Conservation (phyloP, 2,113 vertebrate species). For the Tursiops truncatus region DNA sequence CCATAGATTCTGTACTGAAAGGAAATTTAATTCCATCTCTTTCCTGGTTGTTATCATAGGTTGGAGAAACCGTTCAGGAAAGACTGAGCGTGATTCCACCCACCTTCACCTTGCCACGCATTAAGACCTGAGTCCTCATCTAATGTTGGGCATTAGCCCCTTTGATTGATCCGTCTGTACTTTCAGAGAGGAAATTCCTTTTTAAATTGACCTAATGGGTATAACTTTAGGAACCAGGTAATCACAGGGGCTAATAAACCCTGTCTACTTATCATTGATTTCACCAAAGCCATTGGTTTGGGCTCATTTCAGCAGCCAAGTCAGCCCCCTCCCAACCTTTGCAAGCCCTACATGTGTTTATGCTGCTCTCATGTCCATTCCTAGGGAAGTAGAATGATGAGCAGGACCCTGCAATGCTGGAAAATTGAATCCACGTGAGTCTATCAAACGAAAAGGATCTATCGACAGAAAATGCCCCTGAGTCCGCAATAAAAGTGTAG, state of each 20-base stretch:
- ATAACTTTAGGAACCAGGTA: not conserved
- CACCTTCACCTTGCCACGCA: not conserved
- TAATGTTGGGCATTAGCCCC: not conserved
- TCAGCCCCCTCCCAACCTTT: not conserved
- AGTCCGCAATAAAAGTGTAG: not conserved
- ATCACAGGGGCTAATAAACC: not conserved
- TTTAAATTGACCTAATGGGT: not conserved
- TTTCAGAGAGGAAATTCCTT: not conserved
- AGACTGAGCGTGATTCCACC: not conserved
- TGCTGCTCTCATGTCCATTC: accelerated
- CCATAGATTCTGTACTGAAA: not conserved
- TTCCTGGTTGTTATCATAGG: not conserved
- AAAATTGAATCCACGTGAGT: not conserved
- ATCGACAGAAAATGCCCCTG: not conserved
- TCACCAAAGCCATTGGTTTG: not conserved
- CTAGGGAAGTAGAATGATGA: not conserved
- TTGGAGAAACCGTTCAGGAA: not conserved
- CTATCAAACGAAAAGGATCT: not conserved
- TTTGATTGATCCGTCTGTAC: not conserved
- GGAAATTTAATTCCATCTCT: not conserved
- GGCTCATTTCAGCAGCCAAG: not conserved
- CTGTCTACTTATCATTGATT: not conserved
- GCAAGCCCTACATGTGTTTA: accelerated
- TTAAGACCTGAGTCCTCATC: not conserved
- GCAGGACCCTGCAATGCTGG: not conserved